phyloP scores from a whole-genome alignment of 2,797 vertebrate species.

The Euphonia xanthogaster region DNA sequence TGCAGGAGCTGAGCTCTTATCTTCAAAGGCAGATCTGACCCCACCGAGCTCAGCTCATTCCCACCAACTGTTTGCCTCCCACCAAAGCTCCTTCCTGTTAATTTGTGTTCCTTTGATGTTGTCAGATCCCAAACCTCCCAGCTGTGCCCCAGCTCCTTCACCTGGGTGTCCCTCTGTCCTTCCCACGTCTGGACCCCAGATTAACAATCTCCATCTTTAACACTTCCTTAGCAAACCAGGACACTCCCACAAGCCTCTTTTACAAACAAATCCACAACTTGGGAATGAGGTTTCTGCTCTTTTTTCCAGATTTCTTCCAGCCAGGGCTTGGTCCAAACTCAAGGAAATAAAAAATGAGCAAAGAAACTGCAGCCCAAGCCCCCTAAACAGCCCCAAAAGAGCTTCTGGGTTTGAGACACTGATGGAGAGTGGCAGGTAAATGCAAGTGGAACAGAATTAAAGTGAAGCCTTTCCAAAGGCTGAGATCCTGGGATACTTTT shows the following conservation, averaged over 20 bases:
- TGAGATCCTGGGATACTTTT: neutral
- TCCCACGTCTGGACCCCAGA: neutral
- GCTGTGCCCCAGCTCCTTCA: neutral
- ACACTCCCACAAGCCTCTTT: neutral
- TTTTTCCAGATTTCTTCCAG: neutral
- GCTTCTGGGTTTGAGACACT: neutral
- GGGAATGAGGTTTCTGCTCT: neutral
- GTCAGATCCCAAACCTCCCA: neutral
- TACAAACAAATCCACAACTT: neutral
- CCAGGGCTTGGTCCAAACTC: neutral
- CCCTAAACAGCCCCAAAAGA: neutral
- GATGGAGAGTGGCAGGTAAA: neutral
- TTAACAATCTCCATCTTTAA: neutral
- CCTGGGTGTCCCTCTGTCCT: neutral
- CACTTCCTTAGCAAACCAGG: too few relatives aligned
- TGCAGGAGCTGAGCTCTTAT: neutral
- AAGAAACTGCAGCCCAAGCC: neutral
- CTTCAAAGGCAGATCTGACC: conserved; percentile 28
- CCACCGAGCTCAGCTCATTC: neutral
- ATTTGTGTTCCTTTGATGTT: conserved; percentile 1
- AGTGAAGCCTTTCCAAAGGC: neutral
- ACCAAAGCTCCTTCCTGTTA: neutral
- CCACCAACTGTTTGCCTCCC: neutral
- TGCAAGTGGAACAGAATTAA: neutral
- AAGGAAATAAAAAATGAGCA: neutral